These are phyloP conservation scores for Cryptoblepharus egeriae DNA, from an alignment of 2,797 vertebrate species.

Conservation along the genomic window DNA sequence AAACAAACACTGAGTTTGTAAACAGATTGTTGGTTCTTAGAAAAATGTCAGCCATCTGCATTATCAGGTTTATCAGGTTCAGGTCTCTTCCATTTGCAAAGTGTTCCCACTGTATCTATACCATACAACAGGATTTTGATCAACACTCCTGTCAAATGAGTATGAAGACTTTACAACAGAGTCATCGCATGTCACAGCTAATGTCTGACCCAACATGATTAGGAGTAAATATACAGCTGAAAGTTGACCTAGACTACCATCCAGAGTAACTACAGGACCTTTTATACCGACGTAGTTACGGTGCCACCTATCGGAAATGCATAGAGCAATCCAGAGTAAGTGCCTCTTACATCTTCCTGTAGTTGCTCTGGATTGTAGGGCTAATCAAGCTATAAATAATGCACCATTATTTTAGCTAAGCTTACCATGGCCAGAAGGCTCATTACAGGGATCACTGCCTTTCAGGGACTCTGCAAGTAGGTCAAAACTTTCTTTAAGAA, in stretches of 20 bases:
- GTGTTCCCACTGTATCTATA: not conserved
- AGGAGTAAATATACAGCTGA: slow-evolving; percentile 35
- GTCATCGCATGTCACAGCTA: slow-evolving; percentile 23
- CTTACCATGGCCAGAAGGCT: slow-evolving; percentile 31
- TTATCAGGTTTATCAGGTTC: not conserved
- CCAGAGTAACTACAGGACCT: too few relatives aligned
- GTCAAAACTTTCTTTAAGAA: slow-evolving; percentile 13
- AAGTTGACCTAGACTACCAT: slow-evolving; percentile 23
- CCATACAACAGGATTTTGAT: not conserved
- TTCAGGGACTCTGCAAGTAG: slow-evolving; percentile 29
- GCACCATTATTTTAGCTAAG: slow-evolving; percentile 38
- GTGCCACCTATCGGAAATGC: too few relatives aligned
- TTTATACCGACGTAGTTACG: too few relatives aligned
- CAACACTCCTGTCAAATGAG: not conserved
- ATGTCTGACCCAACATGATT: slow-evolving; percentile 33
- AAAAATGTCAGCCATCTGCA: not conserved
- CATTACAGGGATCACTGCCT: slow-evolving; percentile 1
- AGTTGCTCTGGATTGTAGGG: too few relatives aligned
- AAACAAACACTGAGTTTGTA: not conserved
- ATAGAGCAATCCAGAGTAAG: too few relatives aligned
- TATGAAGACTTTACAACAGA: slow-evolving; percentile 7
- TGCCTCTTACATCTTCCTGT: too few relatives aligned
- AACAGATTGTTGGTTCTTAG: too few relatives aligned
- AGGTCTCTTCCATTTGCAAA: not conserved
- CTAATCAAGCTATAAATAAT: slow-evolving; percentile 51